Evolutionary conservation across 2,797 vertebrate genomes (phyloP).

Genomic region (Coracias cyanogaster): DNA sequence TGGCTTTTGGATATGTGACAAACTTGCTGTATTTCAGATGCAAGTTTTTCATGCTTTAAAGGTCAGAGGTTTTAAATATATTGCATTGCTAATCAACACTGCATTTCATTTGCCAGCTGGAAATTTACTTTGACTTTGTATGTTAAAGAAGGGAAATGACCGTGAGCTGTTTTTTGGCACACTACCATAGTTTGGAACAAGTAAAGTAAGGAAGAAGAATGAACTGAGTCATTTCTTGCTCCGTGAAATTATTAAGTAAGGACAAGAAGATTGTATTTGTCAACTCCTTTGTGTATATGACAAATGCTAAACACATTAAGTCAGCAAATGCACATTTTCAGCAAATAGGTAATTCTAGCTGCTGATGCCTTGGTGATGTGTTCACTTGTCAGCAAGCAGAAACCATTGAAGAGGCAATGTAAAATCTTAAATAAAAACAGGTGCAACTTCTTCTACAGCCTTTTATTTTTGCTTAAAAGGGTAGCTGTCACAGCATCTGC

Average conservation of each 20-base stretch:
- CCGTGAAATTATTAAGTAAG: slow-evolving; percentile 16
- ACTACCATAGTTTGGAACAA: background rate
- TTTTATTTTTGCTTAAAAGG: background rate
- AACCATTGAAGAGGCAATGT: background rate
- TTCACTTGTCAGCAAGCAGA: slow-evolving; percentile 47
- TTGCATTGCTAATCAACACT: slow-evolving; percentile 33
- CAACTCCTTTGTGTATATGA: slow-evolving; percentile 4
- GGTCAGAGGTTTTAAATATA: slow-evolving; percentile 26
- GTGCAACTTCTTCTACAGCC: background rate
- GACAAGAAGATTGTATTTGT: slow-evolving; percentile 33
- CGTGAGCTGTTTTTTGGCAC: slow-evolving; percentile 45
- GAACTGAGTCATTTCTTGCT: slow-evolving; percentile 15
- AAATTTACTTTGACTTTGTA: slow-evolving; percentile 44
- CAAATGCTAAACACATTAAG: slow-evolving; percentile 16
- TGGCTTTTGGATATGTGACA: slow-evolving; percentile 1
- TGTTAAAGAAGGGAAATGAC: slow-evolving; percentile 6
- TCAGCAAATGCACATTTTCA: slow-evolving; percentile 11
- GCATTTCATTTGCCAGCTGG: slow-evolving; percentile 48
- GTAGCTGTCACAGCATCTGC: background rate
- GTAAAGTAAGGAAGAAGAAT: slow-evolving; percentile 20
- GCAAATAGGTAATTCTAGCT: background rate
- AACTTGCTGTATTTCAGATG: background rate
- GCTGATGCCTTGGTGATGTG: background rate
- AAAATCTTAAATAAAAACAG: slow-evolving; percentile 30
- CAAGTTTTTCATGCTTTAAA: background rate